Percentiles rank a stretch among this genome's conserved stretches.
These are phyloP conservation scores for Apotomis capreana DNA, from an alignment of 2,888 invertebrate species.

Conservation along the genomic window DNA sequence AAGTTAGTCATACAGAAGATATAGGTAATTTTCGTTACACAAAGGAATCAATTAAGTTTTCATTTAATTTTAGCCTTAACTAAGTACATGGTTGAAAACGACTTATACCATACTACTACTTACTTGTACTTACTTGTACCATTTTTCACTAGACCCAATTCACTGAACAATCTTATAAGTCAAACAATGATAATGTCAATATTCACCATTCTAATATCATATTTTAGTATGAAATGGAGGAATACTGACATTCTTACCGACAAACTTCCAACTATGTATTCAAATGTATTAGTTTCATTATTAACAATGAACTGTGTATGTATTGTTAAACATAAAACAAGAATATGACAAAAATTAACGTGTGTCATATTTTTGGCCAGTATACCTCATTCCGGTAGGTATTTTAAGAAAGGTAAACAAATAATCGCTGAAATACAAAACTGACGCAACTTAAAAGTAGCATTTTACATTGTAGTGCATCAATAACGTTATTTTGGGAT, in stretches of 20 bases:
- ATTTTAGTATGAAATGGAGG: neutral
- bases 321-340: conserved; percentile 2
- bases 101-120: too few species aligned
- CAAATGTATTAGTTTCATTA: conserved; percentile 10
- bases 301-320: neutral
- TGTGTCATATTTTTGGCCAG: conserved; percentile 4
- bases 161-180: neutral
- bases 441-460: neutral
- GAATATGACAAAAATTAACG: neutral
- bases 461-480: neutral
- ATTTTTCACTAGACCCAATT: neutral
- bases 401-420: conserved; percentile 3
- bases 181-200: conserved; percentile 3
- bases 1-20: too few species aligned
- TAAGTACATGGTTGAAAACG: too few species aligned
- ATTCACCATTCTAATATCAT: neutral
- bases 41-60: too few species aligned
- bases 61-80: too few species aligned
- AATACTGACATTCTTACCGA: conserved; percentile 13
- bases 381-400: conserved; percentile 22
- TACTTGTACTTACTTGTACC: too few species aligned
- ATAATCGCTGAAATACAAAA: conserved; percentile 2
- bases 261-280: neutral
- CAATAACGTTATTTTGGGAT: neutral
- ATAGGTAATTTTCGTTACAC: too few species aligned